Evolutionary conservation across 2,797 vertebrate genomes (phyloP), one percentile per base, ranked within the genome.

Genomic region (Microctenopoma stevenorrisi): DNA sequence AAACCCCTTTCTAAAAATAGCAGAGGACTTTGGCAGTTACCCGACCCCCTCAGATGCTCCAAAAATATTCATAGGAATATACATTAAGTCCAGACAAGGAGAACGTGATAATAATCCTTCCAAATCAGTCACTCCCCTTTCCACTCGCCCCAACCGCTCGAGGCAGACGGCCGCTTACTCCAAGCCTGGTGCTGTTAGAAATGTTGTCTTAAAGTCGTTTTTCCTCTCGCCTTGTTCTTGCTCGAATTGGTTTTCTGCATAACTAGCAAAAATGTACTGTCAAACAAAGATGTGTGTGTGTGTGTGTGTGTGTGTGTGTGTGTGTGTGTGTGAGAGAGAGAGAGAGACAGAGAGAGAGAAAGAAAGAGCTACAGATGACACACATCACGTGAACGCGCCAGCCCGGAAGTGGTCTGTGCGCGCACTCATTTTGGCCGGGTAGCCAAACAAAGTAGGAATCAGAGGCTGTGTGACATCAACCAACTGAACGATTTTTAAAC

Each of bases 371-470:
- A 38, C 48, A 30, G 44, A 52, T 15, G 40, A 42, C 40, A 42
- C 40, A 42, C 13, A 15, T 89, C 87, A 91, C 86, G 81, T 88
- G 89, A 81, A 38, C 62, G 46, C 75, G 48, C 54, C 48, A 79
- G 64, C 59, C 82, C 80, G 91, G 91, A 92, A 91, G 89, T 87
- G 48, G 28, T n/a, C 15, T 13, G 1, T 62, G 56, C 54, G 62
- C 62, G 74, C 46, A 8, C 62, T 78, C 76, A 9, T 30, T 52
- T 51, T 57, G 74, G 58, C 72, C 74, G 74, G 67, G 60, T 67
- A 54, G 58, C 54, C 49, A 59, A 86, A 89, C 83, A 85, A 89
- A 90, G 78, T 89, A 40, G 40, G 59, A 78, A 64, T 86, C 77
- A 50, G 65, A 83, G 72, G 68, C 78, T 65, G 58, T 52, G 73